Conservation (phyloP, 2,113 vertebrate genomes). For the Typhlomys cinereus region DNA sequence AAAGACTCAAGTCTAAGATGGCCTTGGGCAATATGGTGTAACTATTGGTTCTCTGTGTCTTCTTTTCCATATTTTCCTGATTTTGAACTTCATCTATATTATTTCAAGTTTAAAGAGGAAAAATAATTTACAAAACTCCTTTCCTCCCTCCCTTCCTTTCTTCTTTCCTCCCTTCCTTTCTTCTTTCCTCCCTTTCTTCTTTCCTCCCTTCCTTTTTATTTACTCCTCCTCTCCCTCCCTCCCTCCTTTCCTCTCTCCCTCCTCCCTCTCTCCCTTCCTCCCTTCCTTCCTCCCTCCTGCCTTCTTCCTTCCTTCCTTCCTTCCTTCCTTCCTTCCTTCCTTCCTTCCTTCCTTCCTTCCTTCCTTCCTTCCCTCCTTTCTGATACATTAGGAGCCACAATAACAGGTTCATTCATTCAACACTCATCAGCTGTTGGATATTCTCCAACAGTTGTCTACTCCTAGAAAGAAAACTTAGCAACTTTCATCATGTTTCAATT, state of each 20-base stretch:
- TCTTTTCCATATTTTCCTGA: background rate
- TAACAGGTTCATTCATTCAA: background rate
- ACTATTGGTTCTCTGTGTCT: background rate
- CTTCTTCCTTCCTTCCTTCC: background rate
- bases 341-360: background rate
- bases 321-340: no score
- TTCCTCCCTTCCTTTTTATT: background rate
- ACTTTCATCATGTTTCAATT: background rate
- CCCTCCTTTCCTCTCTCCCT: background rate
- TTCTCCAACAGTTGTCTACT: background rate
- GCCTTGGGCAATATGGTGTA: background rate
- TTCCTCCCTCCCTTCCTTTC: background rate
- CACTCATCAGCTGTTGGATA: background rate
- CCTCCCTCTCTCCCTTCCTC: background rate
- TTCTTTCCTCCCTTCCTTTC: background rate
- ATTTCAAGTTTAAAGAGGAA: constrained; percentile 29
- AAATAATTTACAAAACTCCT: background rate
- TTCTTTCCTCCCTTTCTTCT: background rate
- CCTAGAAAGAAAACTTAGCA: background rate
- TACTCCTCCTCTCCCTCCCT: no score
- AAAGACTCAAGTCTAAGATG: background rate
- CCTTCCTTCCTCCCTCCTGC: background rate
- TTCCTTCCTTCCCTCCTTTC: background rate
- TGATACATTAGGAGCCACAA: constrained; percentile 1
- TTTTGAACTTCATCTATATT: background rate